These are phyloP conservation scores for Halcyon senegalensis DNA, from an alignment of 2,113 vertebrate genomes.

Conservation along the genomic window DNA sequence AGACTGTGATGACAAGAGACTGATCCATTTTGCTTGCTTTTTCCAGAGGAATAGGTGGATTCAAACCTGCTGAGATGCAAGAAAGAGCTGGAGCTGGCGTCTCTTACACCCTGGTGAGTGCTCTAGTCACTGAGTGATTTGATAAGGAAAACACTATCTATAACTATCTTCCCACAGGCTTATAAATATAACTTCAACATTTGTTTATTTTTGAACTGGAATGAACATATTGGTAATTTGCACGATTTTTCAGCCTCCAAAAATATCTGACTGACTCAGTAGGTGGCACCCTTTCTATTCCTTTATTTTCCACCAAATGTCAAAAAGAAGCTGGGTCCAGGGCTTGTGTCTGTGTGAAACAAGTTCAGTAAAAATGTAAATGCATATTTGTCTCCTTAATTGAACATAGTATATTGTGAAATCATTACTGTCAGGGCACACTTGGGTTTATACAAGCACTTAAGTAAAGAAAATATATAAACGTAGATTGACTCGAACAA, in stretches of 20 bases:
- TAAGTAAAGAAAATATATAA: slow-evolving; percentile 77
- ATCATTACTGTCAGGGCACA: slow-evolving; percentile 79
- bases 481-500: slow-evolving; percentile 75
- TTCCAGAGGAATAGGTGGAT: not conserved
- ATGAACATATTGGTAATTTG: not conserved
- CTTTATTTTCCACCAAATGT: slow-evolving; percentile 29
- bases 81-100: not conserved
- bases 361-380: slow-evolving; percentile 71
- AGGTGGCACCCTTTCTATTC: slow-evolving; percentile 73
- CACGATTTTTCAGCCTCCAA: not conserved
- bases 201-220: not conserved
- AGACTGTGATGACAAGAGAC: not conserved
- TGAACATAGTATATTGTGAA: slow-evolving; percentile 77
- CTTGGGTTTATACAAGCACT: slow-evolving; percentile 67
- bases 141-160: not conserved
- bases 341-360: not conserved
- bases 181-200: not conserved
- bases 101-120: not conserved
- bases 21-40: not conserved
- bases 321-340: slow-evolving; percentile 1
- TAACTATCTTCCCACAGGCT: not conserved
- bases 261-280: slow-evolving; percentile 53
- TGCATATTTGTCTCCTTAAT: slow-evolving; percentile 73
- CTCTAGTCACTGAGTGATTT: not conserved
- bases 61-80: not conserved